These are phyloP conservation scores for Lissocephala sabroskyi DNA, from an alignment of 2,888 invertebrate genomes.

Conservation along the genomic window DNA sequence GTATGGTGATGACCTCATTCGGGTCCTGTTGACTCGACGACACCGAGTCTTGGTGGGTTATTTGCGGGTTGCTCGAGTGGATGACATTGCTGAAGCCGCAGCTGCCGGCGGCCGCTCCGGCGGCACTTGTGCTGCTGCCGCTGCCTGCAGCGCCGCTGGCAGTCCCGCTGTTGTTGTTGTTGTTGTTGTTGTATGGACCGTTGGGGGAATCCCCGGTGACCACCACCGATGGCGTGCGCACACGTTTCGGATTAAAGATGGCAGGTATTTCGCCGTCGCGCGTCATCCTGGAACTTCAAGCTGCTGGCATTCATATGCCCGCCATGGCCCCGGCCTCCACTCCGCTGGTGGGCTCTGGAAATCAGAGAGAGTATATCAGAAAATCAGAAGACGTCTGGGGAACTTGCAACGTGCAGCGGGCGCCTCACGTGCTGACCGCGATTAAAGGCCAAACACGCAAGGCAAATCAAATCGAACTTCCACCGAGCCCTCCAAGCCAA, in stretches of 20 bases:
- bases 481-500: neutral
- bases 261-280: conserved; percentile 85
- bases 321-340: conserved; percentile 8
- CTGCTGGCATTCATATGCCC: conserved; percentile 18
- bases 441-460: conserved; percentile 41
- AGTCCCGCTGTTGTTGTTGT: conserved; percentile 7
- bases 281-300: conserved; percentile 74
- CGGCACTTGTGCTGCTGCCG: conserved; percentile 26
- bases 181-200: conserved; percentile 71
- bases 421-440: conserved; percentile 39
- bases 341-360: too few species aligned
- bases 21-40: conserved; percentile 78
- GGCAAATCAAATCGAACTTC: conserved; percentile 10
- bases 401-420: conserved; percentile 17
- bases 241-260: conserved; percentile 84
- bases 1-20: conserved; percentile 71
- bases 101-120: conserved; percentile 25
- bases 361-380: too few species aligned
- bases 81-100: conserved; percentile 73
- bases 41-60: conserved; percentile 75
- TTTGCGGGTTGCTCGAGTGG: conserved; percentile 73
- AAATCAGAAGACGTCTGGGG: too few species aligned
- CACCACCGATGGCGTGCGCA: conserved; percentile 80
- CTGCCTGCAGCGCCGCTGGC: conserved; percentile 7
- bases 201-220: conserved; percentile 77